phyloP scores from a whole-genome alignment of 1,140 invertebrate genomes.

The Magallana ariakensis region DNA sequence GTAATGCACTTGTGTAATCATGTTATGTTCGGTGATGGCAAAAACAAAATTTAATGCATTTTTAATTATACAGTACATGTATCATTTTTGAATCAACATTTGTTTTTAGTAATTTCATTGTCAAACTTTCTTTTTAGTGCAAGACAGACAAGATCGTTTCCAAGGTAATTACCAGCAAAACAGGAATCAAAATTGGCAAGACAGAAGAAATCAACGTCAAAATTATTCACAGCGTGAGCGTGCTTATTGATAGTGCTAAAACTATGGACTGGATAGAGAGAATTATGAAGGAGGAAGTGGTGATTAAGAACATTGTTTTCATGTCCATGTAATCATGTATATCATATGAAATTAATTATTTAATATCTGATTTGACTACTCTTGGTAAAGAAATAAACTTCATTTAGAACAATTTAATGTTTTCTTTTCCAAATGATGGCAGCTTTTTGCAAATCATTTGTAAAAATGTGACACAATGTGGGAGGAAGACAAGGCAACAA shows the following conservation, averaged over 20 bases:
- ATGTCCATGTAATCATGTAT: background rate
- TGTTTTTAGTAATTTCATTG: no score
- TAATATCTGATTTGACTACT: conserved; percentile 4
- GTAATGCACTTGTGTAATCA: no score
- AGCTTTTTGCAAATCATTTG: no score
- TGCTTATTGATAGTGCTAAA: conserved; percentile 15
- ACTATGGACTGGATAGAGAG: background rate
- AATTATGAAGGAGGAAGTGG: background rate
- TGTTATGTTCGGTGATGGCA: no score
- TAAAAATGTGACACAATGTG: no score
- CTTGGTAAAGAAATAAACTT: background rate
- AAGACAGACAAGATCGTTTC: conserved; percentile 44
- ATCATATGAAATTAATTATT: background rate
- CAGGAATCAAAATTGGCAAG: conserved; percentile 39
- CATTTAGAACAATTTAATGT: no score
- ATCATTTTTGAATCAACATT: no score
- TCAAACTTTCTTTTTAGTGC: background rate
- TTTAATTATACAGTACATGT: no score
- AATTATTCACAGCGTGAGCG: conserved; percentile 31
- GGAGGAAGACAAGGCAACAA: no score
- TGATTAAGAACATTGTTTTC: background rate
- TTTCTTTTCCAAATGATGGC: no score
- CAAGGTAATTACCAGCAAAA: conserved; percentile 41
- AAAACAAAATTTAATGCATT: no score
- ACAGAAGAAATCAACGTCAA: conserved; percentile 41